phyloP scores from a whole-genome alignment of 2,888 invertebrate genomes.

The Unio delphinus region DNA sequence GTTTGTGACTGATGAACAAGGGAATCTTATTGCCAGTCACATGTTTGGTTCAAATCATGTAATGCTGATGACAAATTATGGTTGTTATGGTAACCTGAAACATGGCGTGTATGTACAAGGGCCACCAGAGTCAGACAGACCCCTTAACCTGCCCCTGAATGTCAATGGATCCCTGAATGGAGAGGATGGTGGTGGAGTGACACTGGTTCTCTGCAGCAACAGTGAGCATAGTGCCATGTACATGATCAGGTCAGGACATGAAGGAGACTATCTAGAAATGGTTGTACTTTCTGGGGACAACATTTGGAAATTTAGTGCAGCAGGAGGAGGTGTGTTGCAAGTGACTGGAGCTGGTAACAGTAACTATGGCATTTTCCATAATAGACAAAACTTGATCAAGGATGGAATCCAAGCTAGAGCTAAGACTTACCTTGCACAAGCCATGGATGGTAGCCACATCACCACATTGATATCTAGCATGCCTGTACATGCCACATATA shows the following conservation, averaged over 20 bases:
- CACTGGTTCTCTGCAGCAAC: constrained; percentile 47
- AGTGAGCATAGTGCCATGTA: constrained; percentile 36
- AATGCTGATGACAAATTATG: constrained; percentile 46
- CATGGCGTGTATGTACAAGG: constrained; percentile 39
- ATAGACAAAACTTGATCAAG: constrained; percentile 24
- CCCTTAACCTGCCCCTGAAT: constrained; percentile 27
- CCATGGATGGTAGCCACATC: constrained; percentile 26
- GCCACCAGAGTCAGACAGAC: constrained; percentile 3
- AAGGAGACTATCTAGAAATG: constrained; percentile 35
- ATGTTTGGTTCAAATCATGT: constrained; percentile 51
- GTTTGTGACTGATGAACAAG: constrained; percentile 42
- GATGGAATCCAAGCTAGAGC: constrained; percentile 8
- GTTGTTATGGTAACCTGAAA: constrained; percentile 35
- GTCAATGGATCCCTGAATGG: constrained; percentile 30
- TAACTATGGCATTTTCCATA: constrained; percentile 46
- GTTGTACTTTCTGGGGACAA: constrained; percentile 45
- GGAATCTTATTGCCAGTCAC: constrained; percentile 37
- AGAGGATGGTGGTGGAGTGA: constrained; percentile 30
- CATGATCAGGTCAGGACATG: constrained; percentile 43
- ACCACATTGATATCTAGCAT: constrained; percentile 19
- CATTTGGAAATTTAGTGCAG: constrained; percentile 40
- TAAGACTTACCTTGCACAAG: constrained; percentile 36
- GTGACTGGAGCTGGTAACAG: constrained; percentile 32
- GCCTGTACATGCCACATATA: constrained; percentile 21
- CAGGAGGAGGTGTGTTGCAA: constrained; percentile 18